phyloP scores from a whole-genome alignment of 2,113 vertebrate species.

The Aptenodytes patagonicus region DNA sequence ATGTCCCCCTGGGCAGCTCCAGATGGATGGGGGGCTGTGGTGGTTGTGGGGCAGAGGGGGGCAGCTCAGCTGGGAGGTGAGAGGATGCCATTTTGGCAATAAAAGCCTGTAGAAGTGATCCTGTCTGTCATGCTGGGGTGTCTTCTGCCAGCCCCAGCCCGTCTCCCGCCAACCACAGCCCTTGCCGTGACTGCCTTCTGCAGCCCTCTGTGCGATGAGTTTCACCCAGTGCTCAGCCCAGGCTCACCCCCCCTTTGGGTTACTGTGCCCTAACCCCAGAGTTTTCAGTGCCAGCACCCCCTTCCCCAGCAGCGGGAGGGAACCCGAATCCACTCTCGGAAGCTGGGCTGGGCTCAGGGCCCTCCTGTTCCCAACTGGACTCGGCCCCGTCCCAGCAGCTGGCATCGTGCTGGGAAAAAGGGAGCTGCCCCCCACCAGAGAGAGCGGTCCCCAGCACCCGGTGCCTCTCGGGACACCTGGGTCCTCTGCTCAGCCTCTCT shows the following conservation, averaged over 20 bases:
- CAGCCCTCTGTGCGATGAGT: background rate
- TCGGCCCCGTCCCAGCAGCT: fast-evolving
- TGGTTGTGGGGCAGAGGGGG: background rate
- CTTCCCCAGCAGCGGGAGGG: background rate
- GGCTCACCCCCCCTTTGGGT: background rate
- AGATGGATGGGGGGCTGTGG: background rate
- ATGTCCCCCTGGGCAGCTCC: background rate
- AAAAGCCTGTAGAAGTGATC: background rate
- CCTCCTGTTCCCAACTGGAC: background rate
- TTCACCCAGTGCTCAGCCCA: background rate
- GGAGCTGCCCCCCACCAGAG: background rate
- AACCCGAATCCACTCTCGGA: background rate
- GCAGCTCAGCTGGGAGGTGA: fast-evolving
- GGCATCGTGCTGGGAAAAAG: fast-evolving
- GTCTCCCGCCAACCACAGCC: background rate
- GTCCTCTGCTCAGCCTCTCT: background rate
- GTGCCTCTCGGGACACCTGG: too few relatives aligned
- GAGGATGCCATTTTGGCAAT: background rate
- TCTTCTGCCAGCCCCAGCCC: background rate
- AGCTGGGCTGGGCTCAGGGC: background rate
- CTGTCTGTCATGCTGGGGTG: too few relatives aligned
- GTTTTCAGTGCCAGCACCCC: background rate
- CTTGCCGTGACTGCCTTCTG: background rate
- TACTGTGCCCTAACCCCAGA: too few relatives aligned
- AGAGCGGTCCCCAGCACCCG: fast-evolving